Base-by-base conservation (phyloP, 2,888 invertebrate genomes). In the Cenopis cana region DNA sequence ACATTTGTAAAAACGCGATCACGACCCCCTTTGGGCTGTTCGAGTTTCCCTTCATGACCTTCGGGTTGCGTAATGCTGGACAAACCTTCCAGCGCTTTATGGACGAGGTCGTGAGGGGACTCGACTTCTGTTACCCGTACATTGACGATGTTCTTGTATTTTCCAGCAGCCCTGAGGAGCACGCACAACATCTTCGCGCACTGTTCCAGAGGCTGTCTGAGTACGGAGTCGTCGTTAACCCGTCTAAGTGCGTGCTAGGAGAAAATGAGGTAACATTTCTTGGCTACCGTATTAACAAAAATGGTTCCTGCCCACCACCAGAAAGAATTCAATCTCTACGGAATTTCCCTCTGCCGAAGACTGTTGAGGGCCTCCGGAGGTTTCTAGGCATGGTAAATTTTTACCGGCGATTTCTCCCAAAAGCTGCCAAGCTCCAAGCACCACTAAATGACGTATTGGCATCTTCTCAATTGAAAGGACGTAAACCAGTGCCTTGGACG, bases 171-270 rank as follows among this genome's bases (percentile, higher is more conserved):
- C 84, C 65, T 74, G 33, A 33, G 33, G 33, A 33, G 8, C 33
- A 33, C 33, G 33, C 33, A 33, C 33, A 8, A 8, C 33, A 33
- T 33, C 33, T 83, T 0, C 52, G 72, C 2, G 49, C 36, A 3
- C 59, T 81, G 1, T 80, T 83, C 68, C 57, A 76, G 61, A 74
- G 79, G 17, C 73, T 83, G 10, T 36, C 73, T 14, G 71, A 80
- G n/a, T 79, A 79, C 62, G 79, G 79, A 0, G 60, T 86, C 0
- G 74, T 76, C 12, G 71, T 82, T 33, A 33, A 33, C n/a, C 41
- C 75, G 0, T 52, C 75, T 0, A 83, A 82, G 66, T 81, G 81
- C 64, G 73, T 72, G 8, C 78, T 82, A 60, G 78, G 75, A 55
- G 73, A 56, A 8, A 4, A 18, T 1, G 72, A 77, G 62, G 73